Base-by-base conservation (phyloP, 2,797 vertebrate species). In the Amphiprion clarkii region DNA sequence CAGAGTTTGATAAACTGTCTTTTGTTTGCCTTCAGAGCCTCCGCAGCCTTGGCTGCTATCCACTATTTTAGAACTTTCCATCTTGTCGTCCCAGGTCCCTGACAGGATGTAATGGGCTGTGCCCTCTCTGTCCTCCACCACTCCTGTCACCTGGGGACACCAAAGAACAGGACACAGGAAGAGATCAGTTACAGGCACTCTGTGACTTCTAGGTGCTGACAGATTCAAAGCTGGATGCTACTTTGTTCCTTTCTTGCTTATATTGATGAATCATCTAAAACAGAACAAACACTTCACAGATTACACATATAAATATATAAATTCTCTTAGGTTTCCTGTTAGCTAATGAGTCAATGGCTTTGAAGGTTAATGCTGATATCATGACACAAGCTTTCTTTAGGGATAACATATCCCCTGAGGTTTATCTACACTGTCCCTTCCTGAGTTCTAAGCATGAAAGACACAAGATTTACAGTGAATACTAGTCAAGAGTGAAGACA, bases 21-120 rank as follows among this genome's bases (percentile, higher is more conserved):
- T 95, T 71, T 96, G 97, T 61, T 96, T 95, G 0, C 93, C 95
- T 58, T 99, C 97, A 0, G 94, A 94, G n/a, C 96, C 96, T 0
- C 96, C 96, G 5, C 96, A 96, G 16, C 96, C 95, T 0, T 89
- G n/a, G 80, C 90, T 95, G 81, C 95, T 95, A 53, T 93, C 90
- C 0, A 94, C 92, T 54, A 97, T 96, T 87, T 96, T 96, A 85
- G 96, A 95, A 66, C 96, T 97, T 82, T 99, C 97, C 96, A 99
- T 98, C 88, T 97, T 97, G 87, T 97, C 97, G 1, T 99, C 98
- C 98, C 97, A 99, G 0, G 97, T 98, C 11, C 98, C 98, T 67
- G 97, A 94, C 39, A 99, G 93, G 70, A 96, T 93, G 64, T 96
- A 97, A 72, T 96, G 96, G 21, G 96, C 95, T 31, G 93, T 94